Conservation (phyloP, 1,140 invertebrate genomes). For the Sweltsa coloradensis region DNA sequence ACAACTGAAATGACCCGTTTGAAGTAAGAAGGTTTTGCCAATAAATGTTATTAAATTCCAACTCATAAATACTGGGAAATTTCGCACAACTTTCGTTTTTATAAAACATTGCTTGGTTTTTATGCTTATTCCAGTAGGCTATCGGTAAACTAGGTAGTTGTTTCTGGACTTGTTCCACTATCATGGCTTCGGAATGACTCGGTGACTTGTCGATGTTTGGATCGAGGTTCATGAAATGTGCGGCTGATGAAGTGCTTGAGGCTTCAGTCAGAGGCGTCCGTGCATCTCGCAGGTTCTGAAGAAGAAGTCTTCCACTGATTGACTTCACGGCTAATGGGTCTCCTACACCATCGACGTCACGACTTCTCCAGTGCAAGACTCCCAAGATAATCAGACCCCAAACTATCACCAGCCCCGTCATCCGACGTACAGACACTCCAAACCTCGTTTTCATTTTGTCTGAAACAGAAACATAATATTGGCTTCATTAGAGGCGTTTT, state of each 20-base stretch:
- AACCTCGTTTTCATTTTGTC: too few species aligned
- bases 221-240: slow-evolving; percentile 24
- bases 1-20: slow-evolving; percentile 79
- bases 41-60: slow-evolving; percentile 85
- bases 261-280: slow-evolving; percentile 6
- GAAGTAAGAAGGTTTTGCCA: slow-evolving; percentile 71
- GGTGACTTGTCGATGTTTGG: slow-evolving; percentile 53
- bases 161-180: slow-evolving; percentile 62
- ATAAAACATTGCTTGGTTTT: slow-evolving; percentile 53
- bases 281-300: slow-evolving; percentile 3
- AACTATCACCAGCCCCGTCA: not conserved
- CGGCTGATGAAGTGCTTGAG: not conserved
- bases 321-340: not conserved
- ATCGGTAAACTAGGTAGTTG: slow-evolving; percentile 67
- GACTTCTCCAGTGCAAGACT: slow-evolving; percentile 2
- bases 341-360: not conserved
- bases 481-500: too few species aligned
- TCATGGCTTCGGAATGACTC: slow-evolving; percentile 55
- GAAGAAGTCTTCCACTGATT: slow-evolving; percentile 6
- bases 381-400: slow-evolving; percentile 6
- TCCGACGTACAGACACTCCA: not conserved
- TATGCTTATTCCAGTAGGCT: slow-evolving; percentile 68
- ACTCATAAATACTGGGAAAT: slow-evolving; percentile 74
- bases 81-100: slow-evolving; percentile 62
- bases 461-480: too few species aligned